Base-by-base conservation (phyloP, 2,888 invertebrate genomes). In the Tuberolachnus salignus region DNA sequence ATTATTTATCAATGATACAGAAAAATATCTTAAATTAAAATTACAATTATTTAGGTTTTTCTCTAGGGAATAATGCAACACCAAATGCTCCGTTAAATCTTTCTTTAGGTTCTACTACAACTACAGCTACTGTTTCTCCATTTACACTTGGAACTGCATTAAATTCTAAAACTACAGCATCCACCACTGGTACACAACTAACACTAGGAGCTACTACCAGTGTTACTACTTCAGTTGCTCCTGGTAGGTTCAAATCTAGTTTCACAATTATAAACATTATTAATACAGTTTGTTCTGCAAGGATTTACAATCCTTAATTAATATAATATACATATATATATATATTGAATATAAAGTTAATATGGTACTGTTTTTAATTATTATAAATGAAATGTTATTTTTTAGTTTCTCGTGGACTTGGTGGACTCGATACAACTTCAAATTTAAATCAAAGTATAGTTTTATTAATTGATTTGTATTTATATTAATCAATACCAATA, bases 11-110 rank as follows among this genome's bases (percentile, higher is more conserved):
- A 0, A 19, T 4, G 3, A 59, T 59, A 59, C 21, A 63, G 0
- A 11, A 23, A 10, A 21, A 16, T n/a, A 44, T 1, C 14, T 6
- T 51, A 11, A 16, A 13, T 21, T 42, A n/a, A 51, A 51, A 64
- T 21, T 42, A n/a, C 34, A 51, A 64, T 51, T 26, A 8, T 74
- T 26, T 57, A 78, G 75, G 67, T 14, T 67, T 78, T 51, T 67
- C 75, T 3, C 67, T 78, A 11, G 75, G 75, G 49, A 57, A 1
- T 49, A 78, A 67, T 42, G 16, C 49, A 42, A n/a, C 57, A 1
- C 13, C 75, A n/a, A 78, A 78, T 78, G 67, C 49, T 59, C 67
- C 75, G 21, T 69, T 78, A 57, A 78, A 78, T 67, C 67, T 78
- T 34, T 67, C 67, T 34, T 69, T 78, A 49, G 75, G 67, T 16